Conservation (phyloP, 53 echinoderm and acorn worm genomes). For the Antedon mediterranea region DNA sequence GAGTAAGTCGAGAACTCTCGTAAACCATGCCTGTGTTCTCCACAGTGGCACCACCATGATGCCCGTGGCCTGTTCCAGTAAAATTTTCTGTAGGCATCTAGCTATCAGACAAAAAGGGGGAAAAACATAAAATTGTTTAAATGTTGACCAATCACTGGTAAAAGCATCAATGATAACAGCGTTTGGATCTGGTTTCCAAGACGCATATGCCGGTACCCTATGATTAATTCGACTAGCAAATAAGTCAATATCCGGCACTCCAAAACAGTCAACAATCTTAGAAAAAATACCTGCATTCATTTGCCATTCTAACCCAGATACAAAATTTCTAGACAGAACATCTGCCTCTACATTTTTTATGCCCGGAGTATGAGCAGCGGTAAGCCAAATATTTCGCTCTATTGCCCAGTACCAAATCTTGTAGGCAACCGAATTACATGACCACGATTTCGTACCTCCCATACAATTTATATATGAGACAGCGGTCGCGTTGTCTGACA, state of each 20-base stretch:
- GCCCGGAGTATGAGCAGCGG: not conserved
- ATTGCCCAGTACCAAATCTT: not conserved
- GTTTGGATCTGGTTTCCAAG: not conserved
- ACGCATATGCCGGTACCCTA: not conserved
- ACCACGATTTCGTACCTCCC: not conserved
- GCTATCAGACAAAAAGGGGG: conserved; percentile 6
- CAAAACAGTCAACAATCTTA: not conserved
- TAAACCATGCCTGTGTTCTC: conserved; percentile 13
- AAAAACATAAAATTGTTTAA: conserved; percentile 1
- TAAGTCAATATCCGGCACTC: not conserved
- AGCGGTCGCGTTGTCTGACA: not conserved
- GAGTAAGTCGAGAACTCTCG: not conserved
- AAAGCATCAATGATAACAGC: not conserved
- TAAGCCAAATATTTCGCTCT: conserved; percentile 2
- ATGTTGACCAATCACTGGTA: not conserved
- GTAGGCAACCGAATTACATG: not conserved
- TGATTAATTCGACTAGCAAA: not conserved
- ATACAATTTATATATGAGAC: not conserved
- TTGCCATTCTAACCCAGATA: not conserved
- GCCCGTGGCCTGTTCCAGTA: not conserved
- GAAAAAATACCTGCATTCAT: not conserved
- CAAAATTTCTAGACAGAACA: not conserved
- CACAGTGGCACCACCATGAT: conserved; percentile 12
- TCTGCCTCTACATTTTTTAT: not conserved
- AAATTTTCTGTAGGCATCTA: conserved; percentile 5